Conservation (phyloP, 2,888 invertebrate species). For the Furcula furcula region DNA sequence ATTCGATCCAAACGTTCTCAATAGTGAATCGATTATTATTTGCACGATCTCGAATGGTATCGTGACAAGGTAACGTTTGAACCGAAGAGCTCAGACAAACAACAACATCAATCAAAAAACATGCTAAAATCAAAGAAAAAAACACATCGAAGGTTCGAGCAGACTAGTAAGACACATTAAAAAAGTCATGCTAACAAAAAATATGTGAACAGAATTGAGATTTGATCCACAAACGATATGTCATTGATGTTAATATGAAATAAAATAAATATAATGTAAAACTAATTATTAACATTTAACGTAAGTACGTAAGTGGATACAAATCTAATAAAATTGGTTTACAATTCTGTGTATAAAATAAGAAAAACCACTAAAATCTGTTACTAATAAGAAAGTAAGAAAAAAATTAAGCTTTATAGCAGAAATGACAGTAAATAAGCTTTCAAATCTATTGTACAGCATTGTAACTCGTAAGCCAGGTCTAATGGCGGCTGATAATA, state of each 20-base stretch:
- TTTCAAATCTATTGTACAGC: constrained; percentile 75
- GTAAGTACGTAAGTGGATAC: not conserved
- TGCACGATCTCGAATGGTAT: not conserved
- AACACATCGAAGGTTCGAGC: constrained; percentile 64
- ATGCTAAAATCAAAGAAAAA: constrained; percentile 57
- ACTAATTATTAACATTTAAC: not conserved
- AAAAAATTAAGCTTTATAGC: constrained; percentile 69
- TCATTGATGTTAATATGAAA: not conserved
- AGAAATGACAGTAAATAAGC: constrained; percentile 67
- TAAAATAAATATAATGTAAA: no score
- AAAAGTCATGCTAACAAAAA: constrained; percentile 66
- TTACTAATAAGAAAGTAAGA: constrained; percentile 66
- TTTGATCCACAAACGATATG: constrained; percentile 11
- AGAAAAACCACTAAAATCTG: constrained; percentile 46
- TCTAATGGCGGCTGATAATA: constrained; percentile 63
- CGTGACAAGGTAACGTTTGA: constrained; percentile 25
- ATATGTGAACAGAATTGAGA: constrained; percentile 28
- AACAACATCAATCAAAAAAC: constrained; percentile 67
- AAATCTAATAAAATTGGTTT: constrained; percentile 18
- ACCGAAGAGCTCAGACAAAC: constrained; percentile 57
- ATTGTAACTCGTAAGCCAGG: constrained; percentile 62
- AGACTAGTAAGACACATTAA: constrained; percentile 62
- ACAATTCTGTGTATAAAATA: constrained; percentile 30
- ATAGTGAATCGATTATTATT: not conserved
- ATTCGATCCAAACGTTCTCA: constrained; percentile 38